A percentile compares a stretch with the other conserved stretches of the same genome.
Evolutionary conservation across 2,888 invertebrate genomes (phyloP).

Genomic region (Sclerodermus sp.): DNA sequence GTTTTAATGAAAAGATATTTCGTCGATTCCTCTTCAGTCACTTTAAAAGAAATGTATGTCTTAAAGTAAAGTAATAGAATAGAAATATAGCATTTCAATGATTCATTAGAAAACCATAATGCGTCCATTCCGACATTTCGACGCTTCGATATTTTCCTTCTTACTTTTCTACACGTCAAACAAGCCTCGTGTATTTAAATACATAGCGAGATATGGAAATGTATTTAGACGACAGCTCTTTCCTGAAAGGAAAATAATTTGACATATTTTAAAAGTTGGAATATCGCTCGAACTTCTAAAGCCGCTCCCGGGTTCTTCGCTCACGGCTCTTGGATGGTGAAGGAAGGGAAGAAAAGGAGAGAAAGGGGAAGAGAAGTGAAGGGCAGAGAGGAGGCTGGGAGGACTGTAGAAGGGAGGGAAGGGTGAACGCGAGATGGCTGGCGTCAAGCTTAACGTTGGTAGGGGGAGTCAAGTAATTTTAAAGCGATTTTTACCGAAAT

Average conservation of each 20-base stretch:
- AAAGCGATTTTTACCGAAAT: conserved; percentile 46
- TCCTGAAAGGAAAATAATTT: conserved; percentile 52
- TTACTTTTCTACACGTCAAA: too few species aligned
- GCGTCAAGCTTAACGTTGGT: conserved; percentile 1
- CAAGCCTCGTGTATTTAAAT: conserved; percentile 39
- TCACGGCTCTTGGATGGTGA: conserved; percentile 9
- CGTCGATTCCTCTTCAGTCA: too few species aligned
- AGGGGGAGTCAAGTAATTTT: conserved; percentile 41
- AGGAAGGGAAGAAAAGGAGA: conserved; percentile 8
- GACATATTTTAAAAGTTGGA: conserved; percentile 55
- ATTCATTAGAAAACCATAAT: too few species aligned
- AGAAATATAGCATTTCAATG: too few species aligned
- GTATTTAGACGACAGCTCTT: conserved; percentile 43
- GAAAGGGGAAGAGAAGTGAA: conserved; percentile 9
- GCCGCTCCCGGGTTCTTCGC: conserved; percentile 24
- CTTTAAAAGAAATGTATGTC: too few species aligned
- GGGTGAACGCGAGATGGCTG: conserved; percentile 18
- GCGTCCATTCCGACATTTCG: too few species aligned
- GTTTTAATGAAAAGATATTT: too few species aligned
- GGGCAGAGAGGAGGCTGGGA: too few species aligned
- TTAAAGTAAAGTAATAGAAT: too few species aligned
- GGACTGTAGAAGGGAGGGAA: conserved; percentile 23
- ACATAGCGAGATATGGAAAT: conserved; percentile 39
- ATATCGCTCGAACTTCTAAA: conserved; percentile 48
- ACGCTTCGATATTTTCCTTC: too few species aligned